Percentiles rank a stretch among this genome's conserved stretches.
Conservation (phyloP, 2,888 invertebrate genomes). For the Sphecodes monilicornis region DNA sequence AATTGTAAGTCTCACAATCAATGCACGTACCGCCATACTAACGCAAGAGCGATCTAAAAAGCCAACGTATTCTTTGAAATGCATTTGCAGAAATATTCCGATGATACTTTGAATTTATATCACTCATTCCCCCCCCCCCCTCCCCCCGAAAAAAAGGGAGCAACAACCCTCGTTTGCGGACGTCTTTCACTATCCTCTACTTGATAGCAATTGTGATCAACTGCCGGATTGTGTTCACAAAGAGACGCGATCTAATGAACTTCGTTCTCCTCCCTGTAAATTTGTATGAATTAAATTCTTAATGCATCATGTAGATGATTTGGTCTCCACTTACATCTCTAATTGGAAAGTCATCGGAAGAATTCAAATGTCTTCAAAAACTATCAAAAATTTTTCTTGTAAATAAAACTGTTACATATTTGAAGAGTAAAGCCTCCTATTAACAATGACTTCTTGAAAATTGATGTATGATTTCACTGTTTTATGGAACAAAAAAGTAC, state of each 20-base stretch:
- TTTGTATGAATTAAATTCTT: not conserved
- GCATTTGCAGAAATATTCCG: not conserved
- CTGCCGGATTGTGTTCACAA: not conserved
- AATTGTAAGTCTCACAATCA: constrained; percentile 42
- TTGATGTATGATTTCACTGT: too few species aligned
- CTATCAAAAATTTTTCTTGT: too few species aligned
- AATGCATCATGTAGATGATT: not conserved
- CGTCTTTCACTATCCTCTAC: not conserved
- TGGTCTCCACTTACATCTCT: not conserved
- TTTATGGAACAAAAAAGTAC: too few species aligned
- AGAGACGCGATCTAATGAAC: not conserved
- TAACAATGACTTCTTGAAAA: too few species aligned
- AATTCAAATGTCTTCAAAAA: too few species aligned
- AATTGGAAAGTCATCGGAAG: too few species aligned
- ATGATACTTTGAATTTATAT: not conserved
- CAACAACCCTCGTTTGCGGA: not conserved
- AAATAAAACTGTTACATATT: too few species aligned
- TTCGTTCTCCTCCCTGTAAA: not conserved
- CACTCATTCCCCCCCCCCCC: not conserved
- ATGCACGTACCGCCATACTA: not conserved
- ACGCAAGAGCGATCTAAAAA: not conserved
- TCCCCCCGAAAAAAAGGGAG: not conserved
- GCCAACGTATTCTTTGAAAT: not conserved
- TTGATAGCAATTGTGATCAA: not conserved
- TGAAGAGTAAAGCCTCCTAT: too few species aligned